phyloP scores from a whole-genome alignment of 2,797 vertebrate genomes.

The Tadarida brasiliensis region DNA sequence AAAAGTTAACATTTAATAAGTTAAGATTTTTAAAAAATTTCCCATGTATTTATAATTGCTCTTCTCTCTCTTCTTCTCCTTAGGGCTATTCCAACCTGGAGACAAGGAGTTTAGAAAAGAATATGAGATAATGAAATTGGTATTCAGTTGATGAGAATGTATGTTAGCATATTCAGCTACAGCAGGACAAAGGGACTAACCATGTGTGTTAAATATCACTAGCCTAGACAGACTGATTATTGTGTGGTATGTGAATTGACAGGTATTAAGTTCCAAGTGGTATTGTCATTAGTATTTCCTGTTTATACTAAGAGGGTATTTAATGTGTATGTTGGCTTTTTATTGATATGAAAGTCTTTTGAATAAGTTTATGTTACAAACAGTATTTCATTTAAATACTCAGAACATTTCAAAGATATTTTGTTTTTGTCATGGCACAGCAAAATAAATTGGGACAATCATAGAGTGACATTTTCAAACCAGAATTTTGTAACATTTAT shows the following conservation, averaged over 20 bases:
- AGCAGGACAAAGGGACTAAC: slow-evolving; percentile 7
- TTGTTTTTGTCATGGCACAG: slow-evolving; percentile 62
- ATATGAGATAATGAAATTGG: slow-evolving; percentile 45
- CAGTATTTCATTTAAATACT: slow-evolving; percentile 63
- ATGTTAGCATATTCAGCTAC: background rate
- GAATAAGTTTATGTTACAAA: slow-evolving; percentile 67
- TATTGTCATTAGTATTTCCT: slow-evolving; percentile 28
- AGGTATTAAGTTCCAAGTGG: background rate
- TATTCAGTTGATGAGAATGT: slow-evolving; percentile 34
- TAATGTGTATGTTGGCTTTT: slow-evolving; percentile 46
- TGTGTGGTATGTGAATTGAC: slow-evolving; percentile 59
- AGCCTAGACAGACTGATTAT: slow-evolving; percentile 17
- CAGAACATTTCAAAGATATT: slow-evolving; percentile 57
- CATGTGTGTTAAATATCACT: background rate
- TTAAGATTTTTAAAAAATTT: background rate
- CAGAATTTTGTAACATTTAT: slow-evolving; percentile 77
- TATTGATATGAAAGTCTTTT: slow-evolving; percentile 60
- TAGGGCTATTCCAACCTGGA: slow-evolving; percentile 93
- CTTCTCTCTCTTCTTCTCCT: slow-evolving; percentile 75
- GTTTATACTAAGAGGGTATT: slow-evolving; percentile 26
- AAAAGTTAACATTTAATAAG: slow-evolving; percentile 46
- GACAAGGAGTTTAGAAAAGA: slow-evolving; percentile 89
- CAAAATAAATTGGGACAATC: slow-evolving; percentile 66
- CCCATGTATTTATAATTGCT: slow-evolving; percentile 30
- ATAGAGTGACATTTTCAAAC: slow-evolving; percentile 64